A percentile compares a stretch with the other conserved stretches of the same genome.
phyloP scores from a whole-genome alignment of 2,888 invertebrate species.

The Rhagonycha fulva region DNA sequence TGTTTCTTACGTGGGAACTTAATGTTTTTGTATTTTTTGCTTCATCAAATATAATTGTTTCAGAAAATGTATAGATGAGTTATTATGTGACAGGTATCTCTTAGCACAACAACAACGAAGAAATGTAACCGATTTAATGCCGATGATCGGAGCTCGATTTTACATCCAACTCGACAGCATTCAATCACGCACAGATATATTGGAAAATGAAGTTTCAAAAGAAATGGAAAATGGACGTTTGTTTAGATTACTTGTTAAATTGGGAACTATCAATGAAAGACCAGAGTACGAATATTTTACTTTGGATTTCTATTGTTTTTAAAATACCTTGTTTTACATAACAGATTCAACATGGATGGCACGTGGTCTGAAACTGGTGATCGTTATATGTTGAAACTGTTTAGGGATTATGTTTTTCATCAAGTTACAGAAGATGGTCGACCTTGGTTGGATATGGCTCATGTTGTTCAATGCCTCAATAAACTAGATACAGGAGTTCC shows the following conservation, averaged over 20 bases:
- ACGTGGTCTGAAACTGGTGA: constrained; percentile 98
- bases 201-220: constrained; percentile 88
- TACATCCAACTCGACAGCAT: constrained; percentile 93
- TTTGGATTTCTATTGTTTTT: constrained; percentile 31
- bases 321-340: neutral
- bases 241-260: constrained; percentile 86
- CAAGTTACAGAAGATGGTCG: constrained; percentile 89
- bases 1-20: neutral
- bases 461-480: constrained; percentile 91
- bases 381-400: constrained; percentile 96
- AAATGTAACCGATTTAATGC: constrained; percentile 95
- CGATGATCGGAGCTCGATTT: constrained; percentile 97
- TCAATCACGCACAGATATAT: constrained; percentile 83
- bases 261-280: constrained; percentile 93
- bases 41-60: neutral
- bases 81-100: constrained; percentile 65
- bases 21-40: neutral
- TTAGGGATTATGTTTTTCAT: constrained; percentile 97
- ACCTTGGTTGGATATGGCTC: constrained; percentile 96
- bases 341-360: constrained; percentile 87
- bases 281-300: constrained; percentile 77
- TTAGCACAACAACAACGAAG: constrained; percentile 69
- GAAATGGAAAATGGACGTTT: constrained; percentile 96
- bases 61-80: neutral
- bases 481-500: constrained; percentile 84